Base-by-base conservation (phyloP, 2,888 invertebrate genomes). In the Syrista parreyssii region DNA sequence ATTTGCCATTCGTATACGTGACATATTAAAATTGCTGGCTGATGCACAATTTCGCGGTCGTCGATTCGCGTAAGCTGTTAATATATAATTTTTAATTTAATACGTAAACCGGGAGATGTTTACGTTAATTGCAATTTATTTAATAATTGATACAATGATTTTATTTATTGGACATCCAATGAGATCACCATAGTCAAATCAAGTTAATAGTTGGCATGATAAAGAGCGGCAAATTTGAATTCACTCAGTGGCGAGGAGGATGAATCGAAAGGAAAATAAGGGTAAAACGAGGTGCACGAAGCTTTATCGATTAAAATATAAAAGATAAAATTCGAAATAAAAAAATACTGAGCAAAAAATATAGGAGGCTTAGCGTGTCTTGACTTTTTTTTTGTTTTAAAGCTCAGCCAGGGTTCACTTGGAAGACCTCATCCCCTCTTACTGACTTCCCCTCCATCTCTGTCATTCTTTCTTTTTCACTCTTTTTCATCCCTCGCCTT, bases 261-360 rank as follows among this genome's bases (percentile, higher is more conserved):
- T 9, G 55, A 55, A 55, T 23, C 55, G 2, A 23, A 23, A 55
- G 23, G 0, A 55, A 55, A 55, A 3, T 55, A 55, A 55, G 23
- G 9, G 3, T 23, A 23, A 55, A 55, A 55, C 2, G 23, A 55
- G 55, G 6, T 23, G 2, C 55, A 55, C 6, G 55, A 2, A 23
- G 55, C 23, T 55, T 55, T 84, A 83, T 83, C 83, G 83, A 83
- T 84, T 82, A 81, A 78, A 79, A 81, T 80, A 77, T 80, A 84
- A 84, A 84, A 82, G 76, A 32, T 6, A 55, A 55, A 55, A 23
- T 23, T 2, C 9, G 23, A 6, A 55, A 23, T 55, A 23, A 55
- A 55, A 55, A 55, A 75, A 76, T 33, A 55, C 79, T 68, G 76
- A 35, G 68, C 71, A 36, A 78, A 80, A 81, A 80, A 81, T 81